Evolutionary conservation across 2,888 invertebrate genomes (phyloP).

Genomic region (Dyspetes luteomarginatus): DNA sequence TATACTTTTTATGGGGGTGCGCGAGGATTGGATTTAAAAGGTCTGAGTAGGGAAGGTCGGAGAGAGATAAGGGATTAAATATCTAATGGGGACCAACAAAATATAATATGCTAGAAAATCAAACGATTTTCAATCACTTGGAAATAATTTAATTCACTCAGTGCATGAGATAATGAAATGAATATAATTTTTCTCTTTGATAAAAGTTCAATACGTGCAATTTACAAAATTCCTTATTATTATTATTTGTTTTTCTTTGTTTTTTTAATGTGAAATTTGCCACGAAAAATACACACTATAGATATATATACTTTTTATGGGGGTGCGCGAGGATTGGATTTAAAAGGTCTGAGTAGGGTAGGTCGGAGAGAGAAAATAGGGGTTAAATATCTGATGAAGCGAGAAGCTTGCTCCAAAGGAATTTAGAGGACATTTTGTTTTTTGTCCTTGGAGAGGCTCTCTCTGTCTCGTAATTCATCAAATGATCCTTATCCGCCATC

Average conservation of each 20-base stretch:
- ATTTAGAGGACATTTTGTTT: slow-evolving; percentile 18
- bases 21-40: slow-evolving; percentile 33
- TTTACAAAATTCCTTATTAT: no score
- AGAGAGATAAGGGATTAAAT: slow-evolving; percentile 31
- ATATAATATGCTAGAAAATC: no score
- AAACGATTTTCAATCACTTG: no score
- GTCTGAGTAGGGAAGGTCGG: slow-evolving; percentile 61
- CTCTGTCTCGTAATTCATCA: not conserved
- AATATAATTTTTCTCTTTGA: no score
- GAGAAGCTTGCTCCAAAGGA: not conserved
- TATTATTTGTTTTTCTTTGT: no score
- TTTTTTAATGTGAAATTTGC: no score
- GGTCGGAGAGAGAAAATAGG: slow-evolving; percentile 51
- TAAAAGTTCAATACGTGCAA: no score
- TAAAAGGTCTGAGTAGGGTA: slow-evolving; percentile 58
- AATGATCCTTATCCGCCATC: not conserved
- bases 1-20: not conserved
- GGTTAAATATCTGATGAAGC: slow-evolving; percentile 18
- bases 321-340: slow-evolving; percentile 13
- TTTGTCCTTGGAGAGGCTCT: slow-evolving; percentile 26
- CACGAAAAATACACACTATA: no score
- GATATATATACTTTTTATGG: no score
- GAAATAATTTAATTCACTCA: no score
- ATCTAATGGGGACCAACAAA: slow-evolving; percentile 24
- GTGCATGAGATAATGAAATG: no score